Percentiles rank a stretch among this genome's conserved stretches.
Evolutionary conservation across 37 sponge, comb jelly and placozoan species (phyloP).

Genomic region (Diacarnus erythraeanus): DNA sequence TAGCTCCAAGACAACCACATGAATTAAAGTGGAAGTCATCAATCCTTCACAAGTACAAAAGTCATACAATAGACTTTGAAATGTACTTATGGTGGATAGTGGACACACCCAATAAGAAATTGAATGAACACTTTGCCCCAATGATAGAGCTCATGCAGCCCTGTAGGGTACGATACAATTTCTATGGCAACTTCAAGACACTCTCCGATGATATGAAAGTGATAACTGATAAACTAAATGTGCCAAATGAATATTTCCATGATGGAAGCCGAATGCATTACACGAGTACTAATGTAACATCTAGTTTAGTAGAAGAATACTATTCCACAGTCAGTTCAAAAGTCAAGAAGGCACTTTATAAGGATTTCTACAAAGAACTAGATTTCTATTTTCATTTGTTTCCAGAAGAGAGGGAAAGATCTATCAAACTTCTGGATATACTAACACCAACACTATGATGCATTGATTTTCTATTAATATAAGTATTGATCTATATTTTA

Average conservation of each 20-base stretch:
- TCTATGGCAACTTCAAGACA: constrained; percentile 47
- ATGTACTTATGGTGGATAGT: constrained; percentile 40
- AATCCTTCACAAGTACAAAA: not conserved
- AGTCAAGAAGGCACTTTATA: constrained; percentile 22
- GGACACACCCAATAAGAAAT: constrained; percentile 1
- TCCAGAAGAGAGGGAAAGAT: constrained; percentile 24
- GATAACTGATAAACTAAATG: constrained; percentile 1
- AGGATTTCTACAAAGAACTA: constrained; percentile 22
- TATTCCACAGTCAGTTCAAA: constrained; percentile 14
- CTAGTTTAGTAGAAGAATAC: not conserved
- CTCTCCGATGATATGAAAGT: constrained; percentile 3
- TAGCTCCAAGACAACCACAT: not conserved
- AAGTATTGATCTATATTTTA: no score
- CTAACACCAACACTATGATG: no score
- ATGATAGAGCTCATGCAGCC: constrained; percentile 14
- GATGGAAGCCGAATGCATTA: not conserved
- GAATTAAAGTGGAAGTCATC: not conserved
- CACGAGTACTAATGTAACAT: constrained; percentile 15
- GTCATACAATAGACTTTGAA: not conserved
- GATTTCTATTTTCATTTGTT: constrained; percentile 44
- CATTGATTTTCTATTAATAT: no score
- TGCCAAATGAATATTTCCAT: not conserved
- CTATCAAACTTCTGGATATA: no score
- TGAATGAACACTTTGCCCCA: constrained; percentile 54
- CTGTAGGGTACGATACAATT: constrained; percentile 33